Conservation (phyloP, 1,140 invertebrate genomes). For the Ctenoplectra terminalis region DNA sequence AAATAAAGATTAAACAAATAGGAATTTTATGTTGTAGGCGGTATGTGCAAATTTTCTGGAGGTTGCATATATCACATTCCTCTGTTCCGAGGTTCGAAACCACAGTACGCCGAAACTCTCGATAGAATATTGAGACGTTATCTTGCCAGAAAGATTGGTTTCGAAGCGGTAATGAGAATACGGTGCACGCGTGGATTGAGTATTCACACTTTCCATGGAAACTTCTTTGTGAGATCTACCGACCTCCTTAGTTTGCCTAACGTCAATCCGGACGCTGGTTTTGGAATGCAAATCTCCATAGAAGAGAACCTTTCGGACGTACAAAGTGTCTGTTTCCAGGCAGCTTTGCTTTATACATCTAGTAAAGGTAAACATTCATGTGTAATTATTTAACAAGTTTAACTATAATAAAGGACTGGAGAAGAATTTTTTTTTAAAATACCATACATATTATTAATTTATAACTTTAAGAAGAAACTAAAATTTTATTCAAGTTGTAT, state of each 20-base stretch:
- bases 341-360: constrained; percentile 98
- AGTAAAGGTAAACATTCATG: constrained; percentile 90
- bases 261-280: constrained; percentile 98
- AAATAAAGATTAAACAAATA: neutral
- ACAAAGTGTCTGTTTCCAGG: constrained; percentile 97
- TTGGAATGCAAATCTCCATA: constrained; percentile 98
- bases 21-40: constrained; percentile 84
- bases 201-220: constrained; percentile 99
- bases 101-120: constrained; percentile 89
- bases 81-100: constrained; percentile 90
- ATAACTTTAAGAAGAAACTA: too few species aligned
- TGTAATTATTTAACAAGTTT: neutral
- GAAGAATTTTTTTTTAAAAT: neutral
- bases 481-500: too few species aligned
- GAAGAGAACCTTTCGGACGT: constrained; percentile 95
- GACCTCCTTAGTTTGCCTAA: constrained; percentile 98
- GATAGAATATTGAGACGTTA: constrained; percentile 93
- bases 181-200: constrained; percentile 96
- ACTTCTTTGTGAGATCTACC: constrained; percentile 99
- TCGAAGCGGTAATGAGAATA: constrained; percentile 99
- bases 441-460: neutral
- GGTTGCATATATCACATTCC: constrained; percentile 97
- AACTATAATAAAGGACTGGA: neutral
- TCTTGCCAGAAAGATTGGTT: constrained; percentile 98
- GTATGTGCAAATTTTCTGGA: constrained; percentile 97